A percentile compares a stretch with the other conserved stretches of the same genome.
Evolutionary conservation across 2,113 vertebrate genomes (phyloP).

Genomic region (Camelus dromedarius): DNA sequence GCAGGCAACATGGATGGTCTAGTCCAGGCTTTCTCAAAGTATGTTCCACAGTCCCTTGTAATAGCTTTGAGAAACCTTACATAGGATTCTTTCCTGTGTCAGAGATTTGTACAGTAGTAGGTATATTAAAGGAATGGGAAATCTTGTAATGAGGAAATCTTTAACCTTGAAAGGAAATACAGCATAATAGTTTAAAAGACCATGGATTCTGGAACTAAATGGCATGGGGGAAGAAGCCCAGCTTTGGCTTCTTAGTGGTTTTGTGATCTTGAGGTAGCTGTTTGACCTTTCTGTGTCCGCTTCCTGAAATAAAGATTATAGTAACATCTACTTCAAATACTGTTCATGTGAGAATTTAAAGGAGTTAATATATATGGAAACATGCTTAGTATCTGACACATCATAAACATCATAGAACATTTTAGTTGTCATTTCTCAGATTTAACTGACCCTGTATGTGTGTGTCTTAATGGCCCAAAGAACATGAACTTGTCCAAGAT

Average conservation of each 20-base stretch:
- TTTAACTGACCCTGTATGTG: not conserved
- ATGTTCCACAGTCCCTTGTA: not conserved
- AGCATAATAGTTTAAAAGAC: not conserved
- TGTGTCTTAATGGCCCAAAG: not conserved
- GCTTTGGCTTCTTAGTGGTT: not conserved
- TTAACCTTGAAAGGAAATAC: not conserved
- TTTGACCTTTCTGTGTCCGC: not conserved
- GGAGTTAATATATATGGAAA: not conserved
- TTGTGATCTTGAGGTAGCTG: not conserved
- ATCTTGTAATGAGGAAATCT: not conserved
- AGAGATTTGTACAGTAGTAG: not conserved
- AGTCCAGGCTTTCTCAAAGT: not conserved
- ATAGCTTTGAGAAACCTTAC: not conserved
- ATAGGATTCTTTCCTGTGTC: not conserved
- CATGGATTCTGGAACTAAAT: not conserved
- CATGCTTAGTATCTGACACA: not conserved
- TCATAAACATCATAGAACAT: not conserved
- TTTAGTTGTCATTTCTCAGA: slow-evolving; percentile 14
- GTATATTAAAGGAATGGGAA: not conserved
- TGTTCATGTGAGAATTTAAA: not conserved
- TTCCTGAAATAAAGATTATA: not conserved
- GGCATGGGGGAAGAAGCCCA: not conserved
- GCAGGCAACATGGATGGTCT: not conserved
- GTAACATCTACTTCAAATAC: not conserved
- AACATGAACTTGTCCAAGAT: not conserved